A percentile compares a stretch with the other conserved stretches of the same genome.
Evolutionary conservation across 2,113 vertebrate genomes (phyloP).

Genomic region (Fukomys damarensis): DNA sequence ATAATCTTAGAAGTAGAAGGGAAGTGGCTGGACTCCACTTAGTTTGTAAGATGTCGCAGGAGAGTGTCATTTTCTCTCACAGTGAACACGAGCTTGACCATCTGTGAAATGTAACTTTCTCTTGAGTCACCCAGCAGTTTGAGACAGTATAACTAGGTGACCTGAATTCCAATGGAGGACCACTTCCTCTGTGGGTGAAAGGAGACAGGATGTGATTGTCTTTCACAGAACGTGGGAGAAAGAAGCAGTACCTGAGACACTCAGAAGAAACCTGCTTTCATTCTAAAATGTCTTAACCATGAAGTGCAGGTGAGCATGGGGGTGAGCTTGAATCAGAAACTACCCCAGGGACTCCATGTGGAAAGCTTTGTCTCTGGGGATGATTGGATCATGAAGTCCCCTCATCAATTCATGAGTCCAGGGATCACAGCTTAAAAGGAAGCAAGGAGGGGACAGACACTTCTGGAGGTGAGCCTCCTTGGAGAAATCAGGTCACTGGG

Average conservation of each 20-base stretch:
- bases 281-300: not conserved
- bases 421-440: not conserved
- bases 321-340: not conserved
- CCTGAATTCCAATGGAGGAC: not conserved
- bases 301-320: not conserved
- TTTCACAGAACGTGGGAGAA: not conserved
- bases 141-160: not conserved
- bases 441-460: not conserved
- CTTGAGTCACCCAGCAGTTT: not conserved
- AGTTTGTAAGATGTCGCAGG: not conserved
- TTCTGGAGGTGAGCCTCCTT: not conserved
- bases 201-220: not conserved
- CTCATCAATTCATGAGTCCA: not conserved
- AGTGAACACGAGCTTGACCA: not conserved
- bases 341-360: not conserved
- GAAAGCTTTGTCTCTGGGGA: not conserved
- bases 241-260: not conserved
- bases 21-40: not conserved
- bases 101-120: not conserved
- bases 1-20: not conserved
- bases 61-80: not conserved
- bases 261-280: not conserved
- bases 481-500: not conserved
- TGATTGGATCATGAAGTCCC: not conserved
- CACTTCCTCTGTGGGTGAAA: not conserved